Base-by-base conservation (phyloP, 2,113 vertebrate genomes). In the Chamaetylas fuelleborni region DNA sequence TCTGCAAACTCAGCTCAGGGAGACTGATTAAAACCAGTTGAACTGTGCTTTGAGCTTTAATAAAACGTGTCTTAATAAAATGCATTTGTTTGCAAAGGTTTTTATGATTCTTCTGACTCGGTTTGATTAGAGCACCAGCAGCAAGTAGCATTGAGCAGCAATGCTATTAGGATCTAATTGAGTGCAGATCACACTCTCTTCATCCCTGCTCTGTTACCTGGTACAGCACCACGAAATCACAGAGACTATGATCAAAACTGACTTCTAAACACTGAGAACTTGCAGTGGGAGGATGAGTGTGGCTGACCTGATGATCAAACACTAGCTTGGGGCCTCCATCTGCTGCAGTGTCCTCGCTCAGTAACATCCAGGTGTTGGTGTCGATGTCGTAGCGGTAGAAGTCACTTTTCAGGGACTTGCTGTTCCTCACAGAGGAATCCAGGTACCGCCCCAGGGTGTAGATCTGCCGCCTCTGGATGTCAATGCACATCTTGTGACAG, bases 401-500 rank as follows among this genome's bases (percentile, higher is more conserved):
- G 90, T 99, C 99, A 8, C 99, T 99, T 93, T 99, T 99, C 93
- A 99, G 97, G 57, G 99, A 99, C 69, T 99, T 99, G 98, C 99
- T 99, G 98, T 99, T 99, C 96, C 99, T 98, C 96, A 99, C 99
- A 1, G 99, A 99, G 93, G 99, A 99, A 98, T 99, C 99, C 95
- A 99, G 97, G 77, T 99, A 99, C 33, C 99, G 98, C 13, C 99
- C 99, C 91, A 99, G 96, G 1, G 99, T 99, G 97, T 99, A 99
- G 96, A 99, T 99, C 95, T 99, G 99, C 50, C 99, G 98, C 25
- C 99, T 96, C 9, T 99, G 99, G 31, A 99, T 99, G 97, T 99
- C 99, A 42, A 99, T 99, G 96, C 99, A 99, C 99, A 99, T 99
- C 97, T 99, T 99, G 97, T 99, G 99, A 94, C 99, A 99, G 6